A percentile compares a stretch with the other conserved stretches of the same genome.
Evolutionary conservation across 2,888 invertebrate species (phyloP).

Genomic region (Clepsis dumicolana): DNA sequence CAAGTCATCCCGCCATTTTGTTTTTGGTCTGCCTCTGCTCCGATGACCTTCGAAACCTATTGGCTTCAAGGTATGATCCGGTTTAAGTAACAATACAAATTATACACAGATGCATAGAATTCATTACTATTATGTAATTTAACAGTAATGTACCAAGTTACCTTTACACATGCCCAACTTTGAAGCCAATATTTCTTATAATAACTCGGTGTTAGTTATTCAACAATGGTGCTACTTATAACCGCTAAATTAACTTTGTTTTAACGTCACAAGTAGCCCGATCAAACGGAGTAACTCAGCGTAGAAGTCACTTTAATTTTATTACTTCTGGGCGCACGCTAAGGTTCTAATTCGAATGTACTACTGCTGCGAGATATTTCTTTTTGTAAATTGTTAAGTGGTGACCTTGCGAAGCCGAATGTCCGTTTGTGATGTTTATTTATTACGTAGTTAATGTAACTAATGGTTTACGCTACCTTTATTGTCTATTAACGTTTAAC

Average conservation of each 20-base stretch:
- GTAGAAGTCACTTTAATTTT: neutral
- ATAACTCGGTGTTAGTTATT: neutral
- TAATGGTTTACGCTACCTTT: neutral
- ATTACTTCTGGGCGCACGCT: neutral
- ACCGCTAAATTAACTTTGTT: conserved; percentile 2
- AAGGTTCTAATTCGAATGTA: neutral
- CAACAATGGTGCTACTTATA: neutral
- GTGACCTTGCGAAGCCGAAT: conserved; percentile 28
- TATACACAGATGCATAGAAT: neutral
- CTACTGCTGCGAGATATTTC: neutral
- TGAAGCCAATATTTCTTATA: neutral
- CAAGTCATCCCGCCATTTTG: neutral
- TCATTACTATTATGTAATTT: conserved; percentile 3
- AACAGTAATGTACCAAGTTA: conserved; percentile 11
- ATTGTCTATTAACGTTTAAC: neutral
- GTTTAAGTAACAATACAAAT: conserved; percentile 9
- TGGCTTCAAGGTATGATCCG: neutral
- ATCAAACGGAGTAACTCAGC: neutral
- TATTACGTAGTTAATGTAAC: conserved; percentile 2
- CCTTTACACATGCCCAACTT: neutral
- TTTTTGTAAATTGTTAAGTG: neutral
- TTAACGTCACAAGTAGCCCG: neutral
- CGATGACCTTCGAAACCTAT: neutral
- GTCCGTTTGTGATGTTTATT: conserved; percentile 28
- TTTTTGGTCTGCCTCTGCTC: neutral